Evolutionary conservation across 2,888 invertebrate genomes (phyloP).

Genomic region (Trissolcus japonicus): DNA sequence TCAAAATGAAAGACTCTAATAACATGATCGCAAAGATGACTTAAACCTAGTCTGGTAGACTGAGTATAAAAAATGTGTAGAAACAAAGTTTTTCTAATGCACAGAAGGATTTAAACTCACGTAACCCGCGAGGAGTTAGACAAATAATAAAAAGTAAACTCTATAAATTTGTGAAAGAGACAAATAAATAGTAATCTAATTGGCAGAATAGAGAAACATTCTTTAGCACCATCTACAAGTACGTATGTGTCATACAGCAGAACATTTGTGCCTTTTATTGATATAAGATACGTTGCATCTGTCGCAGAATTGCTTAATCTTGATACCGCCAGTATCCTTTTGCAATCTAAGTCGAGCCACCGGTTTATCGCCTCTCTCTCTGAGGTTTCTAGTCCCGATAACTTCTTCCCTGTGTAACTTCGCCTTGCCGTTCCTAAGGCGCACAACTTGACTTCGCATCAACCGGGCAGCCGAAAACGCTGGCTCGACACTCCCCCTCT

Average conservation of each 20-base stretch:
- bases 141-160: not conserved
- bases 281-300: slow-evolving; percentile 62
- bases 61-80: slow-evolving; percentile 21
- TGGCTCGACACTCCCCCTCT: not conserved
- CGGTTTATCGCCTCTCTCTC: slow-evolving; percentile 38
- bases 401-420: slow-evolving; percentile 16
- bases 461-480: slow-evolving; percentile 57
- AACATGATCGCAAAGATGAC: not conserved
- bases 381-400: slow-evolving; percentile 3
- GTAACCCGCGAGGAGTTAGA: not conserved
- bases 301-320: slow-evolving; percentile 65
- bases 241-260: slow-evolving; percentile 59
- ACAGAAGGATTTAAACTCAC: not conserved
- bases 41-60: slow-evolving; percentile 29
- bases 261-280: slow-evolving; percentile 66
- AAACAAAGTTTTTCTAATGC: not conserved
- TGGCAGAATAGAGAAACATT: not conserved
- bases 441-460: slow-evolving; percentile 61
- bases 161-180: not conserved
- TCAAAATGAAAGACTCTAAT: not conserved
- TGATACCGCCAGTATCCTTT: slow-evolving; percentile 29
- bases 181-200: not conserved
- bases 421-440: slow-evolving; percentile 64
- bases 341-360: slow-evolving; percentile 1
- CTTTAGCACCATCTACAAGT: slow-evolving; percentile 35